Evolutionary conservation across 1,140 invertebrate genomes (phyloP).

Genomic region (Eubasilissa regina): DNA sequence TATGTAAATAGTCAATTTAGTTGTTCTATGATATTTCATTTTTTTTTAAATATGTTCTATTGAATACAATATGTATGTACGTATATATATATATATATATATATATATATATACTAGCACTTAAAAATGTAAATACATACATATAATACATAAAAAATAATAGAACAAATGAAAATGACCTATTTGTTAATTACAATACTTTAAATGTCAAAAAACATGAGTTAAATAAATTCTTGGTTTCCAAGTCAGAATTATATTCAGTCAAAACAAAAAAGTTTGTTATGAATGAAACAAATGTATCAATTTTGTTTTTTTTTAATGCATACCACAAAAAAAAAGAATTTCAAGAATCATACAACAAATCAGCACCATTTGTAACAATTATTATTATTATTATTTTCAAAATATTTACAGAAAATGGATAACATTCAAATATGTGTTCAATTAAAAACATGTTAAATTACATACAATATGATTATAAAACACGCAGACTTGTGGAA

Average conservation of each 20-base stretch:
- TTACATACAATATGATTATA: not conserved
- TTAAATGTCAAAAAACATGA: no score
- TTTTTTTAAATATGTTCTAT: no score
- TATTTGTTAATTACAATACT: no score
- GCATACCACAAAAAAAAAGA: slow-evolving; percentile 51
- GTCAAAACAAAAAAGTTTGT: no score
- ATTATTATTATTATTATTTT: slow-evolving; percentile 43
- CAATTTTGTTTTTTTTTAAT: slow-evolving; percentile 39
- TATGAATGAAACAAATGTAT: slow-evolving; percentile 11
- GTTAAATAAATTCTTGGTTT: not conserved
- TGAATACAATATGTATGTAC: no score
- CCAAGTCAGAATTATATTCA: not conserved
- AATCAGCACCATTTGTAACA: slow-evolving; percentile 60
- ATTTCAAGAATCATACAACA: slow-evolving; percentile 57
- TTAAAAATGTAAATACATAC: no score
- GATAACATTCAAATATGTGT: slow-evolving; percentile 42
- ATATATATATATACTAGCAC: no score
- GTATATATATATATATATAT: no score
- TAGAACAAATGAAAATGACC: no score
- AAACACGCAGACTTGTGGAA: slow-evolving; percentile 42
- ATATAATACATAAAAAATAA: no score
- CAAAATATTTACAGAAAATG: slow-evolving; percentile 51
- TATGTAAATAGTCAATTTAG: no score
- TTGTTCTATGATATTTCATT: no score
- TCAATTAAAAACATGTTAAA: slow-evolving; percentile 24